phyloP scores from a whole-genome alignment of 2,113 vertebrate genomes.

The Gavia stellata region DNA sequence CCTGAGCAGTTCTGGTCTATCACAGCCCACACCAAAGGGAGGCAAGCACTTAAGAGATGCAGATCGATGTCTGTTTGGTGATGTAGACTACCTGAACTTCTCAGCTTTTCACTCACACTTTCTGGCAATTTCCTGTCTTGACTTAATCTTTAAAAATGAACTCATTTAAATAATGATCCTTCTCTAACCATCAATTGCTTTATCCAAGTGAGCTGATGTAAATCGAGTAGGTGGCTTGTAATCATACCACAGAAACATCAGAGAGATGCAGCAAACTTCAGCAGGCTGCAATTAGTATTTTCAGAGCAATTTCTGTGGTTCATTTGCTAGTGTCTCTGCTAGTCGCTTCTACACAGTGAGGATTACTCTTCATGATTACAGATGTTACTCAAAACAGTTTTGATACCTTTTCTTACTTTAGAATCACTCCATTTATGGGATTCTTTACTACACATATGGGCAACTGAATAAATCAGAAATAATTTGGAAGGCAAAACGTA shows the following conservation, averaged over 20 bases:
- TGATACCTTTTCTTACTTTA: neutral
- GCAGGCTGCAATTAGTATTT: constrained; percentile 1
- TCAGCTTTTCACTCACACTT: neutral
- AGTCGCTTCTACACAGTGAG: neutral
- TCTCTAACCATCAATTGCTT: constrained; percentile 23
- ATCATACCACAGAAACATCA: neutral
- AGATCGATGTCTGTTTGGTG: neutral
- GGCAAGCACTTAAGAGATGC: neutral
- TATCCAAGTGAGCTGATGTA: constrained; percentile 21
- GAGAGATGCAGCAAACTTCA: neutral
- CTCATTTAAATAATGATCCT: constrained; percentile 52
- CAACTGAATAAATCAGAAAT: neutral
- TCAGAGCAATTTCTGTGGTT: neutral
- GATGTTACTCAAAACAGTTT: neutral
- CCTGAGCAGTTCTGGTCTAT: neutral
- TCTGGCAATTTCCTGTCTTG: constrained; percentile 34
- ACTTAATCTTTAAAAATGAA: constrained; percentile 33
- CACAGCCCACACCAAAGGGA: neutral
- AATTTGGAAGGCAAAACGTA: neutral
- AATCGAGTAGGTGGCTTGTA: constrained; percentile 26
- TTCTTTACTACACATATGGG: neutral
- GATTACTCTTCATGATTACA: neutral
- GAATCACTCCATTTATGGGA: neutral
- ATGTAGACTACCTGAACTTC: neutral
- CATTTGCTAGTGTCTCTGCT: neutral